Base-by-base conservation (phyloP, 2,113 vertebrate species). In the Micromys minutus region DNA sequence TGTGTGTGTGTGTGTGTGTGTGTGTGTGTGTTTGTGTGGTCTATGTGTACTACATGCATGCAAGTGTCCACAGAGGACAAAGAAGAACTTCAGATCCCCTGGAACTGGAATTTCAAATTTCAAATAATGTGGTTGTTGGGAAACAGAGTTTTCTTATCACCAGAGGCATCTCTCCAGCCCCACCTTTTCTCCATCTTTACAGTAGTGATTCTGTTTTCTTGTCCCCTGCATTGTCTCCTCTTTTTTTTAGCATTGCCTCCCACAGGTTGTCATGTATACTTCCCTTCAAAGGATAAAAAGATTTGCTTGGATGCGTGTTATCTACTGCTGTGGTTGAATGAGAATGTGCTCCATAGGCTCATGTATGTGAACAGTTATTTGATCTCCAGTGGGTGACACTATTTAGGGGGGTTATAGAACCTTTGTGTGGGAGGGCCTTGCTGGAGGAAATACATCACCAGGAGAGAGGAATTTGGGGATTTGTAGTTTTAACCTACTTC, bases 131-230 rank as follows among this genome's bases (percentile, higher is more conserved):
- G 17, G 29, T 34, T 65, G 16, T 65, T 21, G 9, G 8, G 29
- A 85, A 65, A 31, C 59, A 45, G 8, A 3, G 39, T 84, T 8
- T 21, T 85, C 17, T 65, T 65, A 85, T 22, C 83, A 21, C 39
- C 42, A 11, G 39, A 65, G 15, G 26, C 29, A 65, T 65, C 39
- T 45, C 22, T 47, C 39, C 13, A 47, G 81, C 39, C 8, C 39
- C 61, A 79, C 21, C 3, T 76, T 90, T 87, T 93, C 63, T 94
- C 80, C 52, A 3, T 86, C 65, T 95, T 59, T 63, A 93, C 55
- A 76, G n/a, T 6, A 29, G 6, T 26, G 22, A 42, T 65, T 91
- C 36, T 1, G 0, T 7, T 36, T 85, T n/a, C 67, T 76, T 71
- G 9, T 7, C 11, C 36, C 7, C 52, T 87, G 39, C 45, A 1